Base-by-base conservation (phyloP, 1,140 invertebrate genomes). In the Lucilia cuprina region DNA sequence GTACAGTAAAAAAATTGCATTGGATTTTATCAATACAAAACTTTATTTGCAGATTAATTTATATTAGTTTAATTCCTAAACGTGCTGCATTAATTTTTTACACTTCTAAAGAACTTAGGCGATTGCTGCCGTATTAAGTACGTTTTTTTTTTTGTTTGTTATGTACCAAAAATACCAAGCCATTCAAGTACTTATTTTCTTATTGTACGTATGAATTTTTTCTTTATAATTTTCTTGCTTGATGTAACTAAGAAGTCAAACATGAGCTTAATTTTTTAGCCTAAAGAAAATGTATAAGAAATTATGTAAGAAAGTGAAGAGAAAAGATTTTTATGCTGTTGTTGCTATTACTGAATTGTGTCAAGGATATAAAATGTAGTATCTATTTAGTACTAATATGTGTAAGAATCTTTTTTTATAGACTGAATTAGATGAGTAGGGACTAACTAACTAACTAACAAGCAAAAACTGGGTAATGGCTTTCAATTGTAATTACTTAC, bases 331-430 rank as follows among this genome's bases (percentile, higher is more conserved):
- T 60, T 60, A 17, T 60, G 5, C 21, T 70, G 65, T 70, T 21
- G 65, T 19, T 70, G 21, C 41, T n/a, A n/a, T n/a, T 35, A 80
- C 41, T 80, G 77, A 80, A 49, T 80, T 80, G 77, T 80, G 77
- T 80, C 77, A 80, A 80, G 77, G 77, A 80, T 80, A 49, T 80
- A 41, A 80, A 80, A 80, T 80, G 49, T 80, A 80, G 77, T 80
- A 49, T 77, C 12, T 77, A 30, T 4, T n/a, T n/a, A n/a, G 2
- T 77, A 55, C 35, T 5, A 41, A 41, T 41, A 41, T 41, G 35
- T 41, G 35, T 41, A 8, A 41, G 35, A n/a, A n/a, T n/a, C n/a
- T n/a, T n/a, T n/a, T n/a, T n/a, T n/a, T n/a, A n/a, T n/a, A n/a
- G n/a, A n/a, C n/a, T n/a, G n/a, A n/a, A n/a, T n/a, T n/a, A n/a